These are phyloP conservation scores for Argyresthia albistria DNA, from an alignment of 2,888 invertebrate species.

Conservation along the genomic window DNA sequence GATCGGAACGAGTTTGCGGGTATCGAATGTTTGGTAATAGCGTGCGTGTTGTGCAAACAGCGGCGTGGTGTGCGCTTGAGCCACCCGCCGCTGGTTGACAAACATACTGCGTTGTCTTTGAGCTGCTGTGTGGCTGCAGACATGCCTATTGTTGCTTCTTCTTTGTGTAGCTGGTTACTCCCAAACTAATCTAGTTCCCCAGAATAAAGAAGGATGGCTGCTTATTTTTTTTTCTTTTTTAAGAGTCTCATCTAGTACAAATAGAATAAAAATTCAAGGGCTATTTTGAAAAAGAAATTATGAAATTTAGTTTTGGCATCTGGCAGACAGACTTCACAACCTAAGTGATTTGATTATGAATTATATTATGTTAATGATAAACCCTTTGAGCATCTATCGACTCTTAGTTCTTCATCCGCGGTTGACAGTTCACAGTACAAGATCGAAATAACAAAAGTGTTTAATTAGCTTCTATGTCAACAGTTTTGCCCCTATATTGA, in stretches of 20 bases:
- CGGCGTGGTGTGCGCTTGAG: neutral
- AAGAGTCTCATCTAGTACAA: too few relatives aligned
- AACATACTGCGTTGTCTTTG: constrained; percentile 33
- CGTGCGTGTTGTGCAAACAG: constrained; percentile 1
- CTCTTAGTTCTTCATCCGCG: neutral
- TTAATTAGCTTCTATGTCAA: constrained; percentile 4
- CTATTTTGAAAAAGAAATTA: too few relatives aligned
- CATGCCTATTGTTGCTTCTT: neutral
- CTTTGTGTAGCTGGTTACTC: neutral
- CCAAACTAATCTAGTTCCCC: too few relatives aligned
- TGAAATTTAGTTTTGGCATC: too few relatives aligned
- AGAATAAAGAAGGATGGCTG: too few relatives aligned
- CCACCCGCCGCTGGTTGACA: constrained; percentile 15
- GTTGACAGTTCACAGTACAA: constrained; percentile 1
- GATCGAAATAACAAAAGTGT: constrained; percentile 5
- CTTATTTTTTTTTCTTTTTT: too few relatives aligned
- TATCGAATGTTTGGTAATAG: constrained; percentile 4
- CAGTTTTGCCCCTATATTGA: neutral
- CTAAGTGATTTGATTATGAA: neutral
- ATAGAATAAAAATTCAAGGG: too few relatives aligned
- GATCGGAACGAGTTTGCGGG: neutral
- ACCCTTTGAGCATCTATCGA: neutral
- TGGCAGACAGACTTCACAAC: too few relatives aligned
- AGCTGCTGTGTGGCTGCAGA: constrained; percentile 33
- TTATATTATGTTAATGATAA: neutral